phyloP scores from a whole-genome alignment of 2,113 vertebrate genomes.

The Pionites leucogaster region DNA sequence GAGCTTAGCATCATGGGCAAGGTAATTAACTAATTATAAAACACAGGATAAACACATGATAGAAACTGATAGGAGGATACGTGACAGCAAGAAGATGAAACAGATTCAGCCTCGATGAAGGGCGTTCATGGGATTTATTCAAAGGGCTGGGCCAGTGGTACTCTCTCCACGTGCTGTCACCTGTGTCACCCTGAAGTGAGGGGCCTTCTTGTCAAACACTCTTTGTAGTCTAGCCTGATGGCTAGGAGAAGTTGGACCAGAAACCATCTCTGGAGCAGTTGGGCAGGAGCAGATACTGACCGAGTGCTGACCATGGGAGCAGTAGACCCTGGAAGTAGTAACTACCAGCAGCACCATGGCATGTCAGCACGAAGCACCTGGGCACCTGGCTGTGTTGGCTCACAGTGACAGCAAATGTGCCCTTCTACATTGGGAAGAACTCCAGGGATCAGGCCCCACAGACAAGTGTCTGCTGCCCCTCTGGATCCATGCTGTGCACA shows the following conservation, averaged over 20 bases:
- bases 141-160: background rate
- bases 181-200: background rate
- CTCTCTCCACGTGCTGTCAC: background rate
- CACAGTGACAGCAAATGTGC: background rate
- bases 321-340: background rate
- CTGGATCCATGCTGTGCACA: background rate
- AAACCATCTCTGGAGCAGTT: background rate
- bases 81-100: background rate
- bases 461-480: background rate
- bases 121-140: background rate
- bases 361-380: background rate
- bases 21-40: background rate
- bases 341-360: background rate
- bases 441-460: background rate
- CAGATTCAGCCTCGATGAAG: background rate
- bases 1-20: background rate
- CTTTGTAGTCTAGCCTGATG: background rate
- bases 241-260: background rate
- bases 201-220: background rate
- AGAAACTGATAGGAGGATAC: background rate
- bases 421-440: background rate
- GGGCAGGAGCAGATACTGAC: background rate
- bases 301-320: background rate
- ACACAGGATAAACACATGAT: background rate
- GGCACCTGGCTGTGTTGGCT: background rate